Evolutionary conservation across 2,888 invertebrate genomes (phyloP).

Genomic region (Ectropis crepuscularia): DNA sequence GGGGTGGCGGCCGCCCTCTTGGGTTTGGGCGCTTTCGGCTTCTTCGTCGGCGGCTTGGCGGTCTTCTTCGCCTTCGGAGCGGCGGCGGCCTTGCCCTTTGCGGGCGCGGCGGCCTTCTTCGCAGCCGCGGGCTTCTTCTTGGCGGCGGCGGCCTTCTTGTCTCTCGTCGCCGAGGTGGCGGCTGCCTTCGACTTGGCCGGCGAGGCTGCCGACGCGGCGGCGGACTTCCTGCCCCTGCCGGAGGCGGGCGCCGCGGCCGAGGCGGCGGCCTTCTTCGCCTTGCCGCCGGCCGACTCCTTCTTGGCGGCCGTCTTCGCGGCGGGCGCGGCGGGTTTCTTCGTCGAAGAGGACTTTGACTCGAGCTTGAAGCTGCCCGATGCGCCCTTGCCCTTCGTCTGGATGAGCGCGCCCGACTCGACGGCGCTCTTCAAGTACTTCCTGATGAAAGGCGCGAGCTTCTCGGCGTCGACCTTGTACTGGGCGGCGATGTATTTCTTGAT

Average conservation of each 20-base stretch:
- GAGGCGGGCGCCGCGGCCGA: constrained; percentile 46
- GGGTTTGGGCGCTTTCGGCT: constrained; percentile 59
- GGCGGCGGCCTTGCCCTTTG: constrained; percentile 40
- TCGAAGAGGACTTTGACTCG: constrained; percentile 19
- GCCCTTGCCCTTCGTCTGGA: constrained; percentile 84
- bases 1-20: constrained; percentile 45
- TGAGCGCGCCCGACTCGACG: constrained; percentile 79
- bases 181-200: constrained; percentile 49
- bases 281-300: constrained; percentile 28
- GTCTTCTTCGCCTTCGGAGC: constrained; percentile 53
- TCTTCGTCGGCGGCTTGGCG: constrained; percentile 59
- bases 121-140: constrained; percentile 37
- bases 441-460: constrained; percentile 84
- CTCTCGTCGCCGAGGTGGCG: constrained; percentile 25
- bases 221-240: constrained; percentile 36
- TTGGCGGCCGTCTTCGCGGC: constrained; percentile 44
- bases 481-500: constrained; percentile 85
- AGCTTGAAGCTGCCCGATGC: constrained; percentile 64
- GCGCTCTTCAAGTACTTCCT: constrained; percentile 83
- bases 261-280: constrained; percentile 46
- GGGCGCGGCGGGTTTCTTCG: constrained; percentile 32
- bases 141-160: constrained; percentile 27
- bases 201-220: constrained; percentile 44
- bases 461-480: constrained; percentile 85
- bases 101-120: constrained; percentile 20